Percentiles rank a stretch among this genome's conserved stretches.
Evolutionary conservation across 2,888 invertebrate genomes (phyloP).

Genomic region (Drosophila macrospina): DNA sequence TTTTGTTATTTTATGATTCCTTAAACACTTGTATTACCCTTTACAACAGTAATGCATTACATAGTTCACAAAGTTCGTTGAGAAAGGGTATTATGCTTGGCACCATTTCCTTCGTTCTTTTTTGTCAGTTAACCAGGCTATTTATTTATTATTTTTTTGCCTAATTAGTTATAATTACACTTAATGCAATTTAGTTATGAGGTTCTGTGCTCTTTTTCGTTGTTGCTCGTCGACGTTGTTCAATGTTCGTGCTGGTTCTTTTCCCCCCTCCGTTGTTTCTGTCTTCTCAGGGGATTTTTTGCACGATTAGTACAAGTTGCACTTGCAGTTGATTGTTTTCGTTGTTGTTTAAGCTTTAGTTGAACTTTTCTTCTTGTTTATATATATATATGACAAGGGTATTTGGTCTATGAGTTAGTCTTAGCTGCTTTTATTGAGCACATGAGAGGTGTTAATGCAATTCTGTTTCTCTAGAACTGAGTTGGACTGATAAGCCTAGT

Average conservation of each 20-base stretch:
- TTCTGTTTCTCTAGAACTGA: slow-evolving; percentile 51
- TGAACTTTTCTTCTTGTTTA: slow-evolving; percentile 52
- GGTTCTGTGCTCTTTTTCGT: slow-evolving; percentile 60
- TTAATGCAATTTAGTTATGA: slow-evolving; percentile 83
- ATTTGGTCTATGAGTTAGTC: background rate
- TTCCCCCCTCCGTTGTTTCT: background rate
- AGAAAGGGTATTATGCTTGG: slow-evolving; percentile 18
- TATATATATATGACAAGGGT: slow-evolving; percentile 72
- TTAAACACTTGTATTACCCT: too few species aligned
- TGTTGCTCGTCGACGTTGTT: too few species aligned
- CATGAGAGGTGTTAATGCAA: slow-evolving; percentile 68
- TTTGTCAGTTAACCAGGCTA: slow-evolving; percentile 37
- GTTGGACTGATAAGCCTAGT: slow-evolving; percentile 40
- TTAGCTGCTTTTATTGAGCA: slow-evolving; percentile 39
- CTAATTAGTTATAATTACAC: slow-evolving; percentile 84
- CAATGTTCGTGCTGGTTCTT: slow-evolving; percentile 70
- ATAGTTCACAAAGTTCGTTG: background rate
- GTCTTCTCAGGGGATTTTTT: slow-evolving; percentile 44
- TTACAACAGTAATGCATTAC: background rate
- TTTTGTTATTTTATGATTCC: too few species aligned
- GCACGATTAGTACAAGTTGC: slow-evolving; percentile 61
- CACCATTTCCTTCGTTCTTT: slow-evolving; percentile 8
- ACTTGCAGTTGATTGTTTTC: slow-evolving; percentile 39
- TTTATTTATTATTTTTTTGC: slow-evolving; percentile 50
- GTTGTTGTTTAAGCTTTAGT: slow-evolving; percentile 42